phyloP scores from a whole-genome alignment of 2,797 vertebrate species.

The Ispidina picta region DNA sequence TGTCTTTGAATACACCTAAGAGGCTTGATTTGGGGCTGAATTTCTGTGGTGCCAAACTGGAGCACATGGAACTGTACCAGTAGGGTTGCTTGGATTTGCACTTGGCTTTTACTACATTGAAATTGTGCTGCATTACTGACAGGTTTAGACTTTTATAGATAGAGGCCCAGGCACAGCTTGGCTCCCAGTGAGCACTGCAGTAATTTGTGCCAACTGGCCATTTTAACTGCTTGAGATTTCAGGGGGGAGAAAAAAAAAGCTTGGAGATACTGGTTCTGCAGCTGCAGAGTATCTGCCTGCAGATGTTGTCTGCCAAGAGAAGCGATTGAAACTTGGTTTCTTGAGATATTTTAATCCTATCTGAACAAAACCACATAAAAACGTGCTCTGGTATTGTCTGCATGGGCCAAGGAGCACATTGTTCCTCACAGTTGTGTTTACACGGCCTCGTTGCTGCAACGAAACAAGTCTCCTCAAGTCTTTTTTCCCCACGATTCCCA shows the following conservation, averaged over 20 bases:
- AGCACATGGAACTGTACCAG: background rate
- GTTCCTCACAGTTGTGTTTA: constrained; percentile 55
- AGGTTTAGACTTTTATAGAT: constrained; percentile 31
- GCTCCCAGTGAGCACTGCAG: background rate
- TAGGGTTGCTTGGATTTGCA: background rate
- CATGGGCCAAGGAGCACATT: constrained; percentile 42
- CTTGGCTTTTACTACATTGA: background rate
- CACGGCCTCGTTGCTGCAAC: background rate
- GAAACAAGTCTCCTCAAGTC: constrained; percentile 55
- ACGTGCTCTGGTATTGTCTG: constrained; percentile 27
- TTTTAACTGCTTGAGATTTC: constrained; percentile 28
- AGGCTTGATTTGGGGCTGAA: background rate
- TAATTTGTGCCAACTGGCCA: constrained; percentile 18
- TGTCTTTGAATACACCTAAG: background rate
- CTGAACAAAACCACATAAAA: constrained; percentile 57
- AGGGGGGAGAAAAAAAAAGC: background rate
- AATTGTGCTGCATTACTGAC: background rate
- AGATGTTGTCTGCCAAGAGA: constrained; percentile 40
- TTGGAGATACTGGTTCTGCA: constrained; percentile 33
- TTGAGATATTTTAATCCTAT: constrained; percentile 63
- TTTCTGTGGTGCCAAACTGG: background rate
- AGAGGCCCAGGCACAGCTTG: constrained; percentile 1
- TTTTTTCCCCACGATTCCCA: background rate
- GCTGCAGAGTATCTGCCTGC: constrained; percentile 16
- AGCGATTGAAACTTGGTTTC: constrained; percentile 1